Conservation (phyloP, 1,140 invertebrate genomes). For the Tetraneura akinire region DNA sequence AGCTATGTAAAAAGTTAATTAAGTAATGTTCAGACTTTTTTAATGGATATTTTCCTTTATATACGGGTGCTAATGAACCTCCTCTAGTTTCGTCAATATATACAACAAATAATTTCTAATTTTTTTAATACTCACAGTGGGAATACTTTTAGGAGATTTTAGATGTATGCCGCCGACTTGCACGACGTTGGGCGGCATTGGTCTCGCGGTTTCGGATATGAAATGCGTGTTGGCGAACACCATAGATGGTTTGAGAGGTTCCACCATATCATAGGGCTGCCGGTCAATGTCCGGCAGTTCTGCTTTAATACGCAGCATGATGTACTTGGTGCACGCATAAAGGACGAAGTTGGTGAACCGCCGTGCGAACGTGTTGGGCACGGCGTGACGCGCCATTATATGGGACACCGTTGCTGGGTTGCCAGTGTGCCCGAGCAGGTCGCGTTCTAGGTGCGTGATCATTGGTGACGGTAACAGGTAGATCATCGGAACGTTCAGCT, state of each 20-base stretch:
- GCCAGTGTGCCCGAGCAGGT: neutral
- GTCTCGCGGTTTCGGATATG: constrained; percentile 52
- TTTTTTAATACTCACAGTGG: constrained; percentile 56
- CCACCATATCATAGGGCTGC: constrained; percentile 15
- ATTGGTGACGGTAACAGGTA: neutral
- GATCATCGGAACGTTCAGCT: neutral
- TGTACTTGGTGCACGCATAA: neutral
- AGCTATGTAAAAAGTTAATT: no score
- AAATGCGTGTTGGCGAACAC: constrained; percentile 59
- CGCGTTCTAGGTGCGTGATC: neutral
- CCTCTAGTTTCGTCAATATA: no score
- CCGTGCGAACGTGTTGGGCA: neutral
- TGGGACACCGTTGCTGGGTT: neutral
- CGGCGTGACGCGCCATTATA: neutral
- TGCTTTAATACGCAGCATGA: neutral
- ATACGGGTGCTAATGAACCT: no score
- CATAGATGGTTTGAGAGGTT: constrained; percentile 22
- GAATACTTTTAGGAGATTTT: constrained; percentile 54
- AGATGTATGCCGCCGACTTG: constrained; percentile 58
- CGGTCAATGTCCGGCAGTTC: neutral
- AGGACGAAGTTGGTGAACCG: neutral
- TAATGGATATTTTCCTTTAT: no score
- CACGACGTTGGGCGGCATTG: constrained; percentile 56
- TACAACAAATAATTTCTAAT: no score
- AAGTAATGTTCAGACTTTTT: no score